These are phyloP conservation scores for Neosilurus mollespiculum DNA, from an alignment of 2,797 vertebrate genomes.

Conservation along the genomic window DNA sequence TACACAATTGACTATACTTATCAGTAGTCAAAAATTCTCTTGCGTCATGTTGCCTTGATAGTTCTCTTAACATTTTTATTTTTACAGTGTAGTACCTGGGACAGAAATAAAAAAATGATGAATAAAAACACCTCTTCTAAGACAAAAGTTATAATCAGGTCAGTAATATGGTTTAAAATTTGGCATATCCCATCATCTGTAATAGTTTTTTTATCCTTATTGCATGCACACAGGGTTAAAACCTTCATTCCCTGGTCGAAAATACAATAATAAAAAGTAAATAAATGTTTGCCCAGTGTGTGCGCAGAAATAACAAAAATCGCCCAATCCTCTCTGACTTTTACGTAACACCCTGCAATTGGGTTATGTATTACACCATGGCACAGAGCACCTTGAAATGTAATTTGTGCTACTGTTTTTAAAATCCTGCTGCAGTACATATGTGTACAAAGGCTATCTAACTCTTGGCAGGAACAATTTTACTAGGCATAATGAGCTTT, in stretches of 20 bases:
- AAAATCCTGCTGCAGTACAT: background rate
- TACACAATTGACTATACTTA: too few relatives aligned
- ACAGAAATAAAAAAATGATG: background rate
- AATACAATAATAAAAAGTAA: background rate
- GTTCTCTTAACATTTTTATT: too few relatives aligned
- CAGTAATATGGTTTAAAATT: background rate
- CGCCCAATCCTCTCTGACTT: background rate
- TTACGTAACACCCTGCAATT: background rate
- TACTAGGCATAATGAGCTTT: background rate
- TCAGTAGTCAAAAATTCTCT: too few relatives aligned
- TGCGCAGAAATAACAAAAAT: background rate
- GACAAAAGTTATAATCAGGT: background rate
- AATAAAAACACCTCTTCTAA: background rate
- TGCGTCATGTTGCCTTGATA: too few relatives aligned
- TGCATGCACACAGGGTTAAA: background rate
- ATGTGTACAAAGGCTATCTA: background rate
- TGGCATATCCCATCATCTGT: background rate
- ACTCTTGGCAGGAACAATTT: background rate
- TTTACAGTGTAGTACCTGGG: background rate
- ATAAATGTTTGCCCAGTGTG: background rate
- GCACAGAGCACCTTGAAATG: background rate
- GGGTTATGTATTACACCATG: background rate
- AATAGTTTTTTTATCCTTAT: background rate
- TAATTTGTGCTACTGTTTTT: background rate
- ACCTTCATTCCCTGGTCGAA: background rate